Evolutionary conservation across 2,888 invertebrate genomes (phyloP).

Genomic region (Scotopteryx bipunctaria): DNA sequence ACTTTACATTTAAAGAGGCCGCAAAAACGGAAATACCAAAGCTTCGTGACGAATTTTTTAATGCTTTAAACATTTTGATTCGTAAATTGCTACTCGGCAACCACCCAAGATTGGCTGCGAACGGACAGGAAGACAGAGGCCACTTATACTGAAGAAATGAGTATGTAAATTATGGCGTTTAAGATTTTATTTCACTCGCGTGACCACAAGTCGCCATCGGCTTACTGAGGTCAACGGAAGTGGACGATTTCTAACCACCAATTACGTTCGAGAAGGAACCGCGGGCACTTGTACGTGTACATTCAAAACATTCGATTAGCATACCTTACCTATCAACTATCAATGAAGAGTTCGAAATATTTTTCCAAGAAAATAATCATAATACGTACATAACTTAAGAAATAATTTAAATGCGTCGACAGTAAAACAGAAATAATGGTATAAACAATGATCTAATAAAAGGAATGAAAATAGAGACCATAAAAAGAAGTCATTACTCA

Average conservation of each 20-base stretch:
- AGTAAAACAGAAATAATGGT: too few relatives aligned
- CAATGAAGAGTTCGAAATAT: too few relatives aligned
- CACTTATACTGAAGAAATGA: conserved; percentile 25
- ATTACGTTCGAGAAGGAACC: conserved; percentile 55
- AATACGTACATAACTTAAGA: too few relatives aligned
- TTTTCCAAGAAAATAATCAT: too few relatives aligned
- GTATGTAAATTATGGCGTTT: conserved; percentile 31
- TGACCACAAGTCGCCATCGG: conserved; percentile 57
- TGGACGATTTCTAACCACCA: conserved; percentile 67
- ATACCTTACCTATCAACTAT: too few relatives aligned
- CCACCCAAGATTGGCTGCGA: conserved; percentile 16
- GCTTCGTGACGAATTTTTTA: conserved; percentile 17
- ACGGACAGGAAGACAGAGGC: conserved; percentile 21
- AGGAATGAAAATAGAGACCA: conserved; percentile 16
- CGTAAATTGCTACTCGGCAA: conserved; percentile 17
- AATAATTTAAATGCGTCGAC: too few relatives aligned
- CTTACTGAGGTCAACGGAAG: conserved; percentile 67
- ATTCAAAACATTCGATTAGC: conserved; percentile 16
- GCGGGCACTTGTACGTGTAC: conserved; percentile 32
- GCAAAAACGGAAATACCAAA: conserved; percentile 17
- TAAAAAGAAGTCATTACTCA: conserved; percentile 31
- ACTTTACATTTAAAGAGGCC: conserved; percentile 7
- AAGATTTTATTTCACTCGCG: conserved; percentile 51
- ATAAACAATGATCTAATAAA: too few relatives aligned
- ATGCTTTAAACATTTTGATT: conserved; percentile 11